Evolutionary conservation across 1,140 invertebrate species (phyloP), one percentile per base, ranked within the genome.

Genomic region (Ceratosolen solmsi): DNA sequence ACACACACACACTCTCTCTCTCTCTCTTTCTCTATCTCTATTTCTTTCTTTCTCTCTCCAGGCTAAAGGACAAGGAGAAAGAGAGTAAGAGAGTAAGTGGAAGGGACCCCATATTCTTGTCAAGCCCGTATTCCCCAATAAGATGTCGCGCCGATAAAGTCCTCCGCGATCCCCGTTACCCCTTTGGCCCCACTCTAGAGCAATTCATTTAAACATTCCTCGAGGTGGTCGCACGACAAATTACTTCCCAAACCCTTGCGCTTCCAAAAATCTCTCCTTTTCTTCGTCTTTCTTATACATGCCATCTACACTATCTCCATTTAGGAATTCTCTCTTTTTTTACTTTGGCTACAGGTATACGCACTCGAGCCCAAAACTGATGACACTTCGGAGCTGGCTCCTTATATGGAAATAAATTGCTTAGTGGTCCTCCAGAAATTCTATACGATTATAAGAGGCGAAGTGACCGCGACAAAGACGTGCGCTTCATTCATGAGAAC

Each of bases 201-300:
- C 90, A 90, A 91, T 91, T 92, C 91, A 92, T 92, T 92, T 92
- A 86, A 91, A 91, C 90, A 92, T 91, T 92, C 90, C 90, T 88
- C 85, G 84, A 91, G 91, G 91, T 92, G 91, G 91, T 92, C 91
- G 90, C 90, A 89, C 90, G 91, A 92, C 91, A 92, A 92, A 92
- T 92, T 92, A 92, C 91, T 91, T 89, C 87, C 89, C 81, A 86
- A 88, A 89, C 84, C 87, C 87, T 86, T 86, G 86, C 84, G 74
- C 84, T 82, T 82, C 86, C 86, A 82, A 88, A 89, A 89, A 85
- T 79, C 78, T 83, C 83, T 54, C 60, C 79, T 83, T 79, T 75
- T 80, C 82, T 41, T 46, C 7, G 2, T 74, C 58, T 22, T 20
- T 49, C 70, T 22, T 33, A 30, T 11, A 22, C 33, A 63, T 70